These are phyloP conservation scores for Paelopatides confundens DNA, from an alignment of 53 echinoderm and acorn worm genomes.

Conservation along the genomic window DNA sequence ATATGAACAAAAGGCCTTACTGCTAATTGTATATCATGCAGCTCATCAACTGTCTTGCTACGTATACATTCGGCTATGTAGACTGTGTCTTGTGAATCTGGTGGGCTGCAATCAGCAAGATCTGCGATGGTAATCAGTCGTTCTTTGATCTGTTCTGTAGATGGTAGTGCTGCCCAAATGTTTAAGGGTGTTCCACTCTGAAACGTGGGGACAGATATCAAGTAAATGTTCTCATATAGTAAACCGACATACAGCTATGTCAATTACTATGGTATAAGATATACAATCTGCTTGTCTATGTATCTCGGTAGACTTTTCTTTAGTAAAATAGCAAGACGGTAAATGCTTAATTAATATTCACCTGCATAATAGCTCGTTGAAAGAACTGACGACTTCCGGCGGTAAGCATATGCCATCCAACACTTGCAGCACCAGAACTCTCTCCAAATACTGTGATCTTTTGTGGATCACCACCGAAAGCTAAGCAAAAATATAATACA, in stretches of 20 bases:
- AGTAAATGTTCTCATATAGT: no score
- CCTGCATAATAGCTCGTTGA: slow-evolving; percentile 2
- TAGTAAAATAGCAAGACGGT: no score
- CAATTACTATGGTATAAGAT: no score
- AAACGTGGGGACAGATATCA: no score
- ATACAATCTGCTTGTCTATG: no score
- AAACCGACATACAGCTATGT: no score
- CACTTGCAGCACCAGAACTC: not conserved
- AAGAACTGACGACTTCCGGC: not conserved
- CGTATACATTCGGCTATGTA: not conserved
- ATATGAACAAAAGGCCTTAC: no score
- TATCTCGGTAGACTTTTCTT: no score
- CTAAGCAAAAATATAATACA: not conserved
- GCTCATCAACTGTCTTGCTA: not conserved
- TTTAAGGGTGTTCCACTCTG: not conserved
- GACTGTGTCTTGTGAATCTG: not conserved
- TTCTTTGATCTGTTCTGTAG: not conserved
- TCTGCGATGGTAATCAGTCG: not conserved
- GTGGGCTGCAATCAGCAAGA: not conserved
- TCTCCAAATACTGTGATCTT: slow-evolving; percentile 15
- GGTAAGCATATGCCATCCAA: not conserved
- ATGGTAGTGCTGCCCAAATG: not conserved
- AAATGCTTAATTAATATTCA: no score
- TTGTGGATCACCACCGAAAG: not conserved
- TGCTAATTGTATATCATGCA: not conserved